phyloP scores from a whole-genome alignment of 2,113 vertebrate species.

The Illadopsis cleaveri region DNA sequence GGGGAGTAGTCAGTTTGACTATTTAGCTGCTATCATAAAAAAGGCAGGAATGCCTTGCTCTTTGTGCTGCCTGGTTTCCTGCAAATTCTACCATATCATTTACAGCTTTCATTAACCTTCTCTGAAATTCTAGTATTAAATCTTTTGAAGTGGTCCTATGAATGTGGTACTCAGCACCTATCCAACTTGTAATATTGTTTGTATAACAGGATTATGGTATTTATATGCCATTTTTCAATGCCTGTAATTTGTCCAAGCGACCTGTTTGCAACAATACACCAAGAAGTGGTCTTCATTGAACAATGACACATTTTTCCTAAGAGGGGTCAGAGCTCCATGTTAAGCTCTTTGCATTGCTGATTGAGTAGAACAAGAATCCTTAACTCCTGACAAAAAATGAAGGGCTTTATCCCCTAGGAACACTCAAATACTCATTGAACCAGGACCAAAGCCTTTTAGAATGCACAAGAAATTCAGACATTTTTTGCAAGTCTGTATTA shows the following conservation, averaged over 20 bases:
- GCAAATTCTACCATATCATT: not conserved
- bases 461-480: not conserved
- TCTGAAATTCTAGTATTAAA: slow-evolving; percentile 3
- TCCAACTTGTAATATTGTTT: not conserved
- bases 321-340: not conserved
- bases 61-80: not conserved
- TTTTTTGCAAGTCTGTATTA: not conserved
- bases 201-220: not conserved
- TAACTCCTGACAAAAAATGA: not conserved
- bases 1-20: not conserved
- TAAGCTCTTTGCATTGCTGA: not conserved
- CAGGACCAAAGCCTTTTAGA: not conserved
- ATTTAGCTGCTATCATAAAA: slow-evolving; percentile 2
- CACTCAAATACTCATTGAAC: not conserved
- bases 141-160: not conserved
- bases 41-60: not conserved
- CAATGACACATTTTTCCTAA: not conserved
- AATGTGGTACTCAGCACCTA: not conserved
- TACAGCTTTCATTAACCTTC: slow-evolving; percentile 38
- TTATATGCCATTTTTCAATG: not conserved
- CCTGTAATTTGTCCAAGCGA: not conserved
- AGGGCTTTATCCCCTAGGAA: not conserved
- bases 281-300: not conserved
- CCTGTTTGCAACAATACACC: not conserved
- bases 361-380: not conserved